Conservation (phyloP, 2,888 invertebrate species). For the Cheilosia impressa region DNA sequence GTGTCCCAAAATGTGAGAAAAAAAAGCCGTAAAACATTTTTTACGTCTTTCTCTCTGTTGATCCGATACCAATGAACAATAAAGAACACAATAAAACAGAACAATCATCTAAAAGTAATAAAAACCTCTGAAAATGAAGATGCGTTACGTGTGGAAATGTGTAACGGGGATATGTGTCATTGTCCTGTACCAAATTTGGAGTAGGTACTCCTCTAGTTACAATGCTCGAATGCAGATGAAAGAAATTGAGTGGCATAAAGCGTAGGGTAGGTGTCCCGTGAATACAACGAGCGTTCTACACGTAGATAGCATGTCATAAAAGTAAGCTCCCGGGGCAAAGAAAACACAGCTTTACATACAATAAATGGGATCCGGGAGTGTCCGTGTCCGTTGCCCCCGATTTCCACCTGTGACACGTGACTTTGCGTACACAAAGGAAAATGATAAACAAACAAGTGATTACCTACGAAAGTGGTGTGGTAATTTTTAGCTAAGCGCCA, state of each 20-base stretch:
- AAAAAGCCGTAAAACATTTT: conserved; percentile 39
- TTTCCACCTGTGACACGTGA: conserved; percentile 63
- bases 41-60: conserved; percentile 4
- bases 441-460: conserved; percentile 70
- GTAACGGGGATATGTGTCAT: conserved; percentile 9
- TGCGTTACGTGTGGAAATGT: conserved; percentile 9
- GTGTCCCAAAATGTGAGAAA: not conserved
- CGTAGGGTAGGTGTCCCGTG: conserved; percentile 1
- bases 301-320: conserved; percentile 39
- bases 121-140: conserved; percentile 19
- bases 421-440: conserved; percentile 31
- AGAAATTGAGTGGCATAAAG: conserved; percentile 33
- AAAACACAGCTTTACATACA: not conserved
- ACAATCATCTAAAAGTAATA: conserved; percentile 60
- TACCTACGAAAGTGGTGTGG: conserved; percentile 43
- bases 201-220: not conserved
- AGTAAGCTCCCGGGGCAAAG: conserved; percentile 10
- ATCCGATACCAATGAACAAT: conserved; percentile 23
- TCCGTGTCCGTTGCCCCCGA: conserved; percentile 1
- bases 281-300: not conserved
- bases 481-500: conserved; percentile 26
- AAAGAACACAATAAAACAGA: conserved; percentile 11
- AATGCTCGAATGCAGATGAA: conserved; percentile 24
- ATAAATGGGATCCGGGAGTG: conserved; percentile 27
- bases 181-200: conserved; percentile 49